phyloP scores from a whole-genome alignment of 2,888 invertebrate genomes.

The Epistrophe grossulariae region DNA sequence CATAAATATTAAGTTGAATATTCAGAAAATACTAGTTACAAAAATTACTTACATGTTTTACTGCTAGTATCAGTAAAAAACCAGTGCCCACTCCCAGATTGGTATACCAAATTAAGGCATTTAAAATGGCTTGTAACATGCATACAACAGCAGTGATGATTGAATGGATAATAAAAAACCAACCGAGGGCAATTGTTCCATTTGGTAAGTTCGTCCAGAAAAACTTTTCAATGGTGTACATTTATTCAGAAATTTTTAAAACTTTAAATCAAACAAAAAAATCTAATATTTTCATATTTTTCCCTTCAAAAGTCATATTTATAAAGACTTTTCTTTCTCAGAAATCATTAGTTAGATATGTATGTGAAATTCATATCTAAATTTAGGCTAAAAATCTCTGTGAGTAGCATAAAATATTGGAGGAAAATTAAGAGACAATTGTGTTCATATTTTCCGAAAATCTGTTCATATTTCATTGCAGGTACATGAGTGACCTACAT shows the following conservation, averaged over 20 bases:
- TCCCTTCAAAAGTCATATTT: too few relatives aligned
- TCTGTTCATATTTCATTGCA: too few relatives aligned
- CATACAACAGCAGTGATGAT: neutral
- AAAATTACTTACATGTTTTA: neutral
- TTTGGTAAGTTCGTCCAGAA: neutral
- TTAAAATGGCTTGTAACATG: neutral
- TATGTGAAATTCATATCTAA: too few relatives aligned
- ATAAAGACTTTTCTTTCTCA: too few relatives aligned
- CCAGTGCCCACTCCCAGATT: neutral
- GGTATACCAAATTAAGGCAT: neutral
- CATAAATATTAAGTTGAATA: too few relatives aligned
- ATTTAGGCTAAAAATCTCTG: too few relatives aligned
- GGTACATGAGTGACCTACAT: too few relatives aligned
- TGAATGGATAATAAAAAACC: neutral
- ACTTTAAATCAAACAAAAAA: neutral
- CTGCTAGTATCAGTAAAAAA: neutral
- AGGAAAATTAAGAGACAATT: too few relatives aligned
- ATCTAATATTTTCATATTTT: too few relatives aligned
- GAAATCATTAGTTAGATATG: too few relatives aligned
- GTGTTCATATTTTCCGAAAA: too few relatives aligned
- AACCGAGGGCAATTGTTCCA: neutral
- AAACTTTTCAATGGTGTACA: conserved; percentile 8
- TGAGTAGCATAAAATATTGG: too few relatives aligned
- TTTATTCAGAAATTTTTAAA: neutral
- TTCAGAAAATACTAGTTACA: neutral